A percentile compares a stretch with the other conserved stretches of the same genome.
Conservation (phyloP, 2,888 invertebrate species). For the Disparrhopalites patrizii region DNA sequence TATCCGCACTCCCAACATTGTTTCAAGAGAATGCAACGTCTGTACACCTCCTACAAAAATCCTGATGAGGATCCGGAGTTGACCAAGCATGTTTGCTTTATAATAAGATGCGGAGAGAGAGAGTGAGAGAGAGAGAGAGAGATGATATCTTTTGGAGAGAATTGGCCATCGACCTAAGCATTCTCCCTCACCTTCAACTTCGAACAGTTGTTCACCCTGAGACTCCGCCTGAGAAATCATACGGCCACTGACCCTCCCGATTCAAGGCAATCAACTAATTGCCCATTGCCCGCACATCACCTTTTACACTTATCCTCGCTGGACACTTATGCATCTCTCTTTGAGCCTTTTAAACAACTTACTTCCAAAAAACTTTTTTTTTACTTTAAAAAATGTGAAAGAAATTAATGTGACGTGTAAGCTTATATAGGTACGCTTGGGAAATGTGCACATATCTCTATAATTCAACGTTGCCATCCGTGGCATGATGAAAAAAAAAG, state of each 20-base stretch:
- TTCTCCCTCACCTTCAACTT: constrained; percentile 39
- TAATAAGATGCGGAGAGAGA: constrained; percentile 9
- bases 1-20: neutral
- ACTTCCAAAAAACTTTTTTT: too few species aligned
- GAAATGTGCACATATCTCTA: too few species aligned
- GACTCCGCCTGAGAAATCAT: constrained; percentile 40
- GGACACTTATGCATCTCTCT: constrained; percentile 16
- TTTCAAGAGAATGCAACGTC: neutral
- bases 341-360: neutral
- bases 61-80: constrained; percentile 21
- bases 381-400: too few species aligned
- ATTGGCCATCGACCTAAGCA: constrained; percentile 39
- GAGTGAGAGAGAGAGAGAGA: constrained; percentile 12
- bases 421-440: too few species aligned
- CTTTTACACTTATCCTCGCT: constrained; percentile 30
- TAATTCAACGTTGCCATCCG: too few species aligned
- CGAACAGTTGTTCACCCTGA: constrained; percentile 47
- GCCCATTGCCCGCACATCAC: constrained; percentile 38
- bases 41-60: neutral
- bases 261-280: constrained; percentile 48
- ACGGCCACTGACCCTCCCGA: constrained; percentile 48
- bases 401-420: too few species aligned
- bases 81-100: constrained; percentile 26
- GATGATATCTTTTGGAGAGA: constrained; percentile 27
- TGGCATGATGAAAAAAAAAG: too few species aligned